Conservation (phyloP, 2,888 invertebrate genomes). For the Leptinotarsa rubiginosa region DNA sequence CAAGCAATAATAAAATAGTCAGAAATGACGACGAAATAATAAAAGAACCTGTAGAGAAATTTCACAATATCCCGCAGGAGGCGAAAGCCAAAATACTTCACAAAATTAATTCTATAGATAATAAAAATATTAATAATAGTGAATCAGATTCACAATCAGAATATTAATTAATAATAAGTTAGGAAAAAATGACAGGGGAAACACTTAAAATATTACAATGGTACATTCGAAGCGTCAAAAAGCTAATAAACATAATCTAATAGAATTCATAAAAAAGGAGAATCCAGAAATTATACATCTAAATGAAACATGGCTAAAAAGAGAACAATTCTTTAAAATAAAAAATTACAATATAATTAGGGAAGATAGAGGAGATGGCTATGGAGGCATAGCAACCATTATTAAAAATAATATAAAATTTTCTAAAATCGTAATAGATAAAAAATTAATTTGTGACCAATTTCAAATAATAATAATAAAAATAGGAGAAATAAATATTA, state of each 20-base stretch:
- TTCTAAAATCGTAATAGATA: not conserved
- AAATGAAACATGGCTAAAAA: conserved; percentile 25
- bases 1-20: too few species aligned
- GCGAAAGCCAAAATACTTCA: not conserved
- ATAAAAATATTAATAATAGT: not conserved
- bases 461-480: conserved; percentile 11
- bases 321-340: not conserved
- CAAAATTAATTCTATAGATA: not conserved
- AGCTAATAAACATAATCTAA: conserved; percentile 20
- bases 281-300: conserved; percentile 20
- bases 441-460: not conserved
- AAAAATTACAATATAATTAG: conserved; percentile 2
- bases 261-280: not conserved
- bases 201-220: conserved; percentile 13
- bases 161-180: not conserved
- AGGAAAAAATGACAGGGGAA: not conserved
- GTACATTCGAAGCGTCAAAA: conserved; percentile 21
- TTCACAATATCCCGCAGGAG: not conserved
- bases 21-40: not conserved
- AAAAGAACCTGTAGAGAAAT: not conserved
- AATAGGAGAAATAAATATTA: conserved; percentile 15
- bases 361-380: not conserved
- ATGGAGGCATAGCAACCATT: conserved; percentile 2
- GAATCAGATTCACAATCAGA: not conserved
- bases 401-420: not conserved